Base-by-base conservation (phyloP, 2,888 invertebrate species). In the Drosophila macrothrix region DNA sequence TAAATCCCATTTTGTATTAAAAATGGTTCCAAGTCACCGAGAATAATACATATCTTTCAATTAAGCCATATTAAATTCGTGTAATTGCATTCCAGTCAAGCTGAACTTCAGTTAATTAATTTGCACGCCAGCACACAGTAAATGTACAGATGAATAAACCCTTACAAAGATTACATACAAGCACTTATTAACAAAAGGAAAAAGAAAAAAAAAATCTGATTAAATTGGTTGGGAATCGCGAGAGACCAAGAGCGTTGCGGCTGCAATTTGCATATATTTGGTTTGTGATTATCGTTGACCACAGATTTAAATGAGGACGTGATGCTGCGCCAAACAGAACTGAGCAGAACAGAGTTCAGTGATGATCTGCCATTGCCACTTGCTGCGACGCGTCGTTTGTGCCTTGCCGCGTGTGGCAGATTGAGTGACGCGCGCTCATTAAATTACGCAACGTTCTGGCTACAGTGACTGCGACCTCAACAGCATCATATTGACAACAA, bases 191-290 rank as follows among this genome's bases (percentile, higher is more conserved):
- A 37, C 50, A 49, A 49, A 56, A 41, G 22, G 43, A 49, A 43
- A 41, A 58, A 71, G 76, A 84, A 19, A 37, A 46, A 68, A 82
- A 77, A 78, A 86, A 83, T 73, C 84, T 52, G 82, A 82, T 84
- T 84, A 84, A 88, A 85, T 88, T 86, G 87, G 82, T 73, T 76
- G 83, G 77, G 71, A 72, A 64, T 55, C 59, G 64, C 63, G 61
- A 37, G 43, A 62, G 49, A 66, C 39, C 25, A 58, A 63, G 64
- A 66, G 77, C 56, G 66, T 53, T 55, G 72, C 69, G 78, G 62
- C 61, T 70, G 67, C 84, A 89, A 89, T 86, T 86, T 89, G 85
- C 86, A 86, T 86, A 78, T 77, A 86, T 82, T 86, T 82, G 78
- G 84, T 73, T 80, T 87, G 84, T 80, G 85, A 88, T 87, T 87